Evolutionary conservation across 1,140 invertebrate genomes (phyloP).

Genomic region (Philotrypesis tridentata): DNA sequence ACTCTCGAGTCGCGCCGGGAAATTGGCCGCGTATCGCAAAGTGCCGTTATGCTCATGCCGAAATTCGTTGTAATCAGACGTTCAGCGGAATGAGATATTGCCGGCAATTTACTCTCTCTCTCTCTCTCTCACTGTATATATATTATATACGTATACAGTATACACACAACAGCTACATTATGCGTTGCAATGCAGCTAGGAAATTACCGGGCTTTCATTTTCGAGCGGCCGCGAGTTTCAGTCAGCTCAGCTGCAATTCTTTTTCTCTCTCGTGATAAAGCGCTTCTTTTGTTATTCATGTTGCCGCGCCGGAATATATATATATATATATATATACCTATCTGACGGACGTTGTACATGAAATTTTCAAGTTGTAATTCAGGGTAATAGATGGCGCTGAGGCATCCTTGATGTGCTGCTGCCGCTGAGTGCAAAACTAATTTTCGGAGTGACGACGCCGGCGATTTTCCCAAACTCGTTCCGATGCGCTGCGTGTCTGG

Average conservation of each 20-base stretch:
- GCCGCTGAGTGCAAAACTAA: background rate
- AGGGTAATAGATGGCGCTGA: background rate
- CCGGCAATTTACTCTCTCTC: background rate
- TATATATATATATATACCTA: no score
- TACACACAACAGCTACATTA: background rate
- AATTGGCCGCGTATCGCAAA: background rate
- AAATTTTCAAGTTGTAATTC: background rate
- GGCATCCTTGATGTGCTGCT: background rate
- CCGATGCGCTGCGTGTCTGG: background rate
- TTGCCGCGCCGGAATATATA: background rate
- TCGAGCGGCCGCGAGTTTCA: background rate
- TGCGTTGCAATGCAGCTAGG: background rate
- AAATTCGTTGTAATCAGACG: conserved; percentile 25
- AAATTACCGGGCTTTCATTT: conserved; percentile 6
- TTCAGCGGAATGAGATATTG: background rate
- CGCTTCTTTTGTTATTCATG: conserved; percentile 16
- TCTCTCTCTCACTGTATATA: background rate
- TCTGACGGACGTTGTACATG: background rate
- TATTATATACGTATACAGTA: background rate
- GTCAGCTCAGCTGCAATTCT: background rate
- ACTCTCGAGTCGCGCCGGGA: background rate
- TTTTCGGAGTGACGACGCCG: background rate
- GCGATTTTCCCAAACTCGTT: background rate
- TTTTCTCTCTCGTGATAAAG: background rate
- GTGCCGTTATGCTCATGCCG: background rate